phyloP scores from a whole-genome alignment of 2,888 invertebrate species.

The Nymphalis urticae region DNA sequence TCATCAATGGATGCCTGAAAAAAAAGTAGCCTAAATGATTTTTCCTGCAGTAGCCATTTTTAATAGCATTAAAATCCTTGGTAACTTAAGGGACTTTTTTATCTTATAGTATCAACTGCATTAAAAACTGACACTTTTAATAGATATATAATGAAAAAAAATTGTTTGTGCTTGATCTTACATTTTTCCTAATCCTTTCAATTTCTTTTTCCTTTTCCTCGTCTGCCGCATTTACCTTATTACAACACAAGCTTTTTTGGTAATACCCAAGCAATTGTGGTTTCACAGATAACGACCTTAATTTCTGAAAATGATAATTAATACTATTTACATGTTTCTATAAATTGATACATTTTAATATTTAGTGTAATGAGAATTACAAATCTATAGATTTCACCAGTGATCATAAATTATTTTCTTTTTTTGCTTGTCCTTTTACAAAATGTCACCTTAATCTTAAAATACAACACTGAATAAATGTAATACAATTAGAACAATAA shows the following conservation, averaged over 20 bases:
- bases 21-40: not conserved
- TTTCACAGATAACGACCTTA: conserved; percentile 34
- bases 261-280: conserved; percentile 25
- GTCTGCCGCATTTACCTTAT: conserved; percentile 47
- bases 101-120: not conserved
- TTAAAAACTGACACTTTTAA: not conserved
- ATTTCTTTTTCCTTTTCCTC: conserved; percentile 70
- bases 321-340: too few relatives aligned
- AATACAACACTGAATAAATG: too few relatives aligned
- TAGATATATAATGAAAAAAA: not conserved
- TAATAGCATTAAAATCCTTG: too few relatives aligned
- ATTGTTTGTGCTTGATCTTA: conserved; percentile 46
- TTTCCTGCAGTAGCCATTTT: too few relatives aligned
- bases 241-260: conserved; percentile 26
- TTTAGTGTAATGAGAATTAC: too few relatives aligned
- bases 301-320: conserved; percentile 42
- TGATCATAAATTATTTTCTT: too few relatives aligned
- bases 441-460: too few relatives aligned
- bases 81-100: too few relatives aligned
- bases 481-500: too few relatives aligned
- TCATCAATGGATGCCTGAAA: conserved; percentile 80
- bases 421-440: too few relatives aligned
- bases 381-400: too few relatives aligned
- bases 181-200: conserved; percentile 63
- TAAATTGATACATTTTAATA: too few relatives aligned